These are phyloP conservation scores for Thomomys bottae DNA, from an alignment of 2,113 vertebrate species.

Conservation along the genomic window DNA sequence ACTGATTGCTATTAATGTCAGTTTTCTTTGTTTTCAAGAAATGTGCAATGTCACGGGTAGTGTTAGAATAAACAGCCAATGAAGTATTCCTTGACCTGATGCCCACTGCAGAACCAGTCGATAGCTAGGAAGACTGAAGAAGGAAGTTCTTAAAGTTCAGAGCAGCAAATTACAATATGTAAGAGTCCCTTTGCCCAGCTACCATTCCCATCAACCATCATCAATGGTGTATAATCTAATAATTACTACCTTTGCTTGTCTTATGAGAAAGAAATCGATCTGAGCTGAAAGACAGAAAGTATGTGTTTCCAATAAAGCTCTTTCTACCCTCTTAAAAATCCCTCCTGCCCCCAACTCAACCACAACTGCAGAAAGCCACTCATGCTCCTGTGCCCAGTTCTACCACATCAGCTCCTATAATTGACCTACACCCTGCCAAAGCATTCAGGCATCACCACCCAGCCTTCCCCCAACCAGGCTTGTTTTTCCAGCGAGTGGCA, in stretches of 20 bases:
- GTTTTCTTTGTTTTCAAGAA: slow-evolving; percentile 18
- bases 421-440: neutral
- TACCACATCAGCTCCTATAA: neutral
- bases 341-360: slow-evolving; percentile 28
- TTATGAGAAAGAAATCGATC: slow-evolving; percentile 39
- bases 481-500: slow-evolving; percentile 52
- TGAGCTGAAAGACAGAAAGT: neutral
- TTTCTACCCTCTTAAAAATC: neutral
- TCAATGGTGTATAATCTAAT: neutral
- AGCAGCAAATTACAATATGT: slow-evolving; percentile 55
- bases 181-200: neutral
- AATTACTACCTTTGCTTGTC: slow-evolving; percentile 32
- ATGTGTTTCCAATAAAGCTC: neutral
- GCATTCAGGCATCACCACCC: neutral
- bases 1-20: neutral
- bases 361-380: neutral
- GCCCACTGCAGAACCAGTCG: neutral
- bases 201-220: neutral
- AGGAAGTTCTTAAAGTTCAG: slow-evolving; percentile 34
- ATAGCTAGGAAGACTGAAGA: neutral
- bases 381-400: neutral
- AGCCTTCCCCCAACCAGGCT: neutral
- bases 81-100: neutral
- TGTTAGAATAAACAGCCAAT: neutral
- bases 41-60: neutral